Percentiles rank a stretch among this genome's conserved stretches.
phyloP scores from a whole-genome alignment of 2,113 vertebrate genomes.

The Limnothrissa miodon region DNA sequence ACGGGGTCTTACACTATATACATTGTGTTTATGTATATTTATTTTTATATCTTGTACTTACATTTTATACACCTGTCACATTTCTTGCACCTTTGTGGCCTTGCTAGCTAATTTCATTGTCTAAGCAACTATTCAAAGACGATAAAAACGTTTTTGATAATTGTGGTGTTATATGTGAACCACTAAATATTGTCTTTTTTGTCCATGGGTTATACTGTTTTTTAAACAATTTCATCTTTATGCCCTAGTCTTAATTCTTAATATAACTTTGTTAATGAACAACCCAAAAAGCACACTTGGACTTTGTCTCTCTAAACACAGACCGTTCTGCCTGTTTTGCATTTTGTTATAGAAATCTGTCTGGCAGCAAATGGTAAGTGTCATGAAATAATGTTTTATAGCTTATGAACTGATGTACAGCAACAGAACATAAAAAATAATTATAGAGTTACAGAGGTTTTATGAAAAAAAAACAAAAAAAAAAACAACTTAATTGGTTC shows the following conservation, averaged over 20 bases:
- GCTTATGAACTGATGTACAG: neutral
- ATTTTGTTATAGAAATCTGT: constrained; percentile 11
- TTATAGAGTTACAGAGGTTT: neutral
- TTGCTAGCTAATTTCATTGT: no score
- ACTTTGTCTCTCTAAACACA: constrained; percentile 76
- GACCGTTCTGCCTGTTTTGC: neutral
- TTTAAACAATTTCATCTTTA: no score
- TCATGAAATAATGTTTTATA: neutral
- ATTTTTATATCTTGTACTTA: no score
- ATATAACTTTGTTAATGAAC: constrained; percentile 67
- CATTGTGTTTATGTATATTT: no score
- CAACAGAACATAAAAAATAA: neutral
- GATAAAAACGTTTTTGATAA: no score
- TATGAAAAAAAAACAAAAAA: neutral
- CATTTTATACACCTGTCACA: no score
- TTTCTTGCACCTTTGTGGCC: no score
- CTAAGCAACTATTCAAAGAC: no score
- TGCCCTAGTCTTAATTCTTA: neutral
- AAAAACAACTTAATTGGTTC: neutral
- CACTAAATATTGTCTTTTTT: no score
- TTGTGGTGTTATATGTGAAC: no score
- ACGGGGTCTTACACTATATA: no score
- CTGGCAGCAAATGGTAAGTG: neutral
- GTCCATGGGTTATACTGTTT: no score
- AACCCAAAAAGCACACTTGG: constrained; percentile 68